Evolutionary conservation across 2,113 vertebrate genomes (phyloP), one percentile per base, ranked within the genome.

Genomic region (Piaya cayana): DNA sequence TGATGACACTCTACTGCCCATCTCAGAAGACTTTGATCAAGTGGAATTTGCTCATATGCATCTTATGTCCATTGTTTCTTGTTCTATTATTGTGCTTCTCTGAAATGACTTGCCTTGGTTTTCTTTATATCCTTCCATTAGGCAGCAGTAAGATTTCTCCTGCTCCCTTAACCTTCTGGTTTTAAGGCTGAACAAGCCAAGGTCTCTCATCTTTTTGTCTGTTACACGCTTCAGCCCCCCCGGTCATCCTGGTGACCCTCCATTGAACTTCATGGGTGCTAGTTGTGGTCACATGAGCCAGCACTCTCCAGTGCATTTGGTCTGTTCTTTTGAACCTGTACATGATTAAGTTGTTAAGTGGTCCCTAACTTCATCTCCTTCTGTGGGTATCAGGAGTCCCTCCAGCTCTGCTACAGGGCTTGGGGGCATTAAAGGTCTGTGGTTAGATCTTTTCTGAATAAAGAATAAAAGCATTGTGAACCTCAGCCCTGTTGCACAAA

Each of bases 401-500:
- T 19, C 8, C 52, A 37, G 11, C 37, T 75, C 16, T 79, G 64
- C 78, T 81, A 1, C 11, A 55, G n/a, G 36, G n/a, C 32, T 55
- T 8, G 42, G 37, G 52, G 21, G 14, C 27, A 20, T 47, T 15
- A 23, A 22, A 86, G 52, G 25, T 67, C 67, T 76, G 58, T 75
- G 34, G 15, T 42, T 22, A 79, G 39, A 42, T 49, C 37, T 75
- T 60, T 26, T 47, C 30, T 6, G 52, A 62, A 55, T n/a, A 18
- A 53, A 53, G 15, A 77, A 79, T 69, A 78, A 8, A 30, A 43
- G 1, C 4, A 12, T 58, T 56, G 23, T 0, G 0, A 59, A 45
- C 29, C 50, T 67, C 39, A 67, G 15, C 56, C 34, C 19, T 4
- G 1, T 22, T 78, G 65, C 22, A 64, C 2, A 4, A 4, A 42